Evolutionary conservation across 1,140 invertebrate genomes (phyloP).

Genomic region (Formica selysi): DNA sequence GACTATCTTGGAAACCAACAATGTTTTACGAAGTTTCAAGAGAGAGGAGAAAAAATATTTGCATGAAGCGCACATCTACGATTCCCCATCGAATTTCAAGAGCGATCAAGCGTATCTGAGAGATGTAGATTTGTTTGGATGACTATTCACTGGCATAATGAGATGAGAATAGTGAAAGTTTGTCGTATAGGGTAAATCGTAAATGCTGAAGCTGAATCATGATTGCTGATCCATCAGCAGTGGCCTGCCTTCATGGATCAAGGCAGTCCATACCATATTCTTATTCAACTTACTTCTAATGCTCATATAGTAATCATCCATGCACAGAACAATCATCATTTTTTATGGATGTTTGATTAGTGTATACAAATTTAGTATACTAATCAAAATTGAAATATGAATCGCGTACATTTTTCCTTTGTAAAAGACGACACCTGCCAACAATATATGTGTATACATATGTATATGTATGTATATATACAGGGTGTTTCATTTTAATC

Average conservation of each 20-base stretch:
- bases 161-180: conserved; percentile 61
- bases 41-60: neutral
- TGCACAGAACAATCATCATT: neutral
- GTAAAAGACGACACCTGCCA: neutral
- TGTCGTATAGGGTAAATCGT: conserved; percentile 37
- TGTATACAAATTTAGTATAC: conserved; percentile 4
- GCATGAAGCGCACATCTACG: neutral
- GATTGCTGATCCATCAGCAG: conserved; percentile 35
- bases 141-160: conserved; percentile 48
- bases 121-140: conserved; percentile 35
- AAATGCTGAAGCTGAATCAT: conserved; percentile 45
- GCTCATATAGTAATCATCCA: no score
- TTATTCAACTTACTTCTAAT: neutral
- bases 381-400: conserved; percentile 7
- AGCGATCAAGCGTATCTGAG: conserved; percentile 26
- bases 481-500: no score
- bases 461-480: neutral
- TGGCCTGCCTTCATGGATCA: conserved; percentile 42
- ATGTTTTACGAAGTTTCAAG: neutral
- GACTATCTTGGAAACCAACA: neutral
- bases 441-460: neutral
- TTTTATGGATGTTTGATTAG: neutral
- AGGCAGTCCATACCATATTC: conserved; percentile 8
- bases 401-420: neutral
- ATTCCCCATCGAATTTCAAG: conserved; percentile 30